Percentiles rank a stretch among this genome's conserved stretches.
phyloP scores from a whole-genome alignment of 2,888 invertebrate species.

The Lycophotia porphyrea region DNA sequence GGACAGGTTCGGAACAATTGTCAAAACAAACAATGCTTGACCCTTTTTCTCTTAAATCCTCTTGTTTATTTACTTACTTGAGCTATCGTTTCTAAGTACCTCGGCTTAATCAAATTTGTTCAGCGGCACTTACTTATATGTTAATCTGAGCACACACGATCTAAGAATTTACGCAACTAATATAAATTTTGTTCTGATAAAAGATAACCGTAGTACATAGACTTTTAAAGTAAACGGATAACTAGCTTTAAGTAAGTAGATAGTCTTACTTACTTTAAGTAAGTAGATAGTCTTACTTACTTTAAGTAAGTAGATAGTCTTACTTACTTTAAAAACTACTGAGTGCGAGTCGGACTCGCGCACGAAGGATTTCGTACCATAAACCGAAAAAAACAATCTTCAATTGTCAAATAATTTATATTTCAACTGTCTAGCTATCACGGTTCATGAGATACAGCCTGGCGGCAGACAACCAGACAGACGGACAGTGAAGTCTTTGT shows the following conservation, averaged over 20 bases:
- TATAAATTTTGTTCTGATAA: constrained; percentile 52
- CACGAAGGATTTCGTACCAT: too few species aligned
- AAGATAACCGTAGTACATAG: constrained; percentile 43
- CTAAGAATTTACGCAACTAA: constrained; percentile 51
- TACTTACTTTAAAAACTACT: background rate
- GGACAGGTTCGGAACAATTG: background rate
- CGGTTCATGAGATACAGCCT: too few species aligned
- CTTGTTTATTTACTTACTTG: constrained; percentile 30
- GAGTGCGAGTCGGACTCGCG: too few species aligned
- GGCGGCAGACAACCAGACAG: too few species aligned
- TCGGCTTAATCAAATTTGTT: constrained; percentile 42
- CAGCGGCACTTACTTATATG: constrained; percentile 41
- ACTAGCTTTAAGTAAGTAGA: constrained; percentile 21
- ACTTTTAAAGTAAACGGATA: constrained; percentile 28
- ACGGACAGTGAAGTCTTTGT: too few species aligned
- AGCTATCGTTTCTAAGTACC: constrained; percentile 31
- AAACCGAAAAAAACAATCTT: too few species aligned
- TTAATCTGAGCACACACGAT: constrained; percentile 48
- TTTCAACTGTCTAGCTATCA: too few species aligned
- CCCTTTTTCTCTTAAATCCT: constrained; percentile 8
- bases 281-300: background rate
- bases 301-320: background rate
- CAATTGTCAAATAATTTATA: too few species aligned
- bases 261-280: too few species aligned
- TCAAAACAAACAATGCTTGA: background rate